Conservation (phyloP, 2,797 vertebrate species). For the Alosa sapidissima region DNA sequence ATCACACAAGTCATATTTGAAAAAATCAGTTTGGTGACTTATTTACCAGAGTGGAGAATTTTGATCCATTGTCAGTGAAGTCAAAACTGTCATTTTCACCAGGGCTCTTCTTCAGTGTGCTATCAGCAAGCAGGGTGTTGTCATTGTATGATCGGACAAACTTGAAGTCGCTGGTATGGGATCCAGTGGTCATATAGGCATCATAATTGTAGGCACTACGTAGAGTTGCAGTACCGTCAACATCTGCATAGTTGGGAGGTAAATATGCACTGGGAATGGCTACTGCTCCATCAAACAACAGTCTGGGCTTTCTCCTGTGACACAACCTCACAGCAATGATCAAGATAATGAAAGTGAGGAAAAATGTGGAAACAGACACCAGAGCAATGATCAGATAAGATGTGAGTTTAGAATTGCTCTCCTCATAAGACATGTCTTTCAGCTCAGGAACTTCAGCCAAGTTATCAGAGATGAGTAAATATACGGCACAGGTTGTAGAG, state of each 20-base stretch:
- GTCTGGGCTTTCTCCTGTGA: conserved; percentile 28
- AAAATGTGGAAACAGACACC: conserved; percentile 56
- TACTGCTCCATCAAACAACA: conserved; percentile 13
- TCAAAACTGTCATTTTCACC: neutral
- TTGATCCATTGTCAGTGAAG: neutral
- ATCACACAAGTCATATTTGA: too few relatives aligned
- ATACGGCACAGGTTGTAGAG: too few relatives aligned
- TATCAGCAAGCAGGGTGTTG: neutral
- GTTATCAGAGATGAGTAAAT: too few relatives aligned
- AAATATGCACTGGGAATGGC: conserved; percentile 20
- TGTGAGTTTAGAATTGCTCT: conserved; percentile 48
- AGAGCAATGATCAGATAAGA: conserved; percentile 65
- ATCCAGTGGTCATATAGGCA: neutral
- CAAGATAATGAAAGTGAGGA: conserved; percentile 56
- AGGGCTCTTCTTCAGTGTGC: neutral
- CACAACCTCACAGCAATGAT: conserved; percentile 51
- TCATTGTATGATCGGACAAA: neutral
- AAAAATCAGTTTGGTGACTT: neutral
- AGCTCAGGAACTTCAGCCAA: too few relatives aligned
- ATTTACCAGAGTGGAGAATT: conserved; percentile 4
- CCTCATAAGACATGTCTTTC: too few relatives aligned
- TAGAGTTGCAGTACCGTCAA: conserved; percentile 2
- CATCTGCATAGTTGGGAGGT: conserved; percentile 20
- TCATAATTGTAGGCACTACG: neutral
- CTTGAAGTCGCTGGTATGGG: neutral